Percentiles rank a stretch among this genome's conserved stretches.
Conservation (phyloP, 2,113 vertebrate species). For the Chaetodon trifascialis region DNA sequence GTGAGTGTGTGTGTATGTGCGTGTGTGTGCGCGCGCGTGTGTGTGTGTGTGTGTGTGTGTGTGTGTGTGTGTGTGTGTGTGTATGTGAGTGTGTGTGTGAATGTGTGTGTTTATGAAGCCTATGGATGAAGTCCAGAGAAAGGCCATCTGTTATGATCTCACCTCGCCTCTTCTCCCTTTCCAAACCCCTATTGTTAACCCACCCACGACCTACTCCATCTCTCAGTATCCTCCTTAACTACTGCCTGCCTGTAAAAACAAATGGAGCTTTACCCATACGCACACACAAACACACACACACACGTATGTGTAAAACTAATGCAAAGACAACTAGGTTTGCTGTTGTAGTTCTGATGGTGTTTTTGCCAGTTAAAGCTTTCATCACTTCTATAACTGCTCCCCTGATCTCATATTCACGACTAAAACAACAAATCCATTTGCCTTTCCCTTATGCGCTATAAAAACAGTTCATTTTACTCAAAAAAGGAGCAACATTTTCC, state of each 20-base stretch:
- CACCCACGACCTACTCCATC: conserved; percentile 14
- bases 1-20: conserved; percentile 33
- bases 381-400: no score
- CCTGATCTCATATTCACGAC: no score
- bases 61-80: conserved; percentile 11
- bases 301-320: no score
- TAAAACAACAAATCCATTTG: no score
- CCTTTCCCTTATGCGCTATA: no score
- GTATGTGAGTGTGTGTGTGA: conserved; percentile 49
- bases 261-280: neutral
- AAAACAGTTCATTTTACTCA: no score
- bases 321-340: neutral
- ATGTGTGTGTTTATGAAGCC: conserved; percentile 40
- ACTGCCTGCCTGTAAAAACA: neutral
- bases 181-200: conserved; percentile 56
- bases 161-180: conserved; percentile 35
- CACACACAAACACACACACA: no score
- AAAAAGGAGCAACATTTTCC: no score
- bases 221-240: conserved; percentile 22
- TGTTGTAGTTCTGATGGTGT: neutral
- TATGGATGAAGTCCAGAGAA: conserved; percentile 67
- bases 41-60: conserved; percentile 50
- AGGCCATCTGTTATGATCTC: conserved; percentile 76
- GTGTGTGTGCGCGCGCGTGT: conserved; percentile 40
- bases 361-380: no score